Evolutionary conservation across 2,888 invertebrate species (phyloP), one percentile per base, ranked within the genome.

Genomic region (Cheilosia impressa): DNA sequence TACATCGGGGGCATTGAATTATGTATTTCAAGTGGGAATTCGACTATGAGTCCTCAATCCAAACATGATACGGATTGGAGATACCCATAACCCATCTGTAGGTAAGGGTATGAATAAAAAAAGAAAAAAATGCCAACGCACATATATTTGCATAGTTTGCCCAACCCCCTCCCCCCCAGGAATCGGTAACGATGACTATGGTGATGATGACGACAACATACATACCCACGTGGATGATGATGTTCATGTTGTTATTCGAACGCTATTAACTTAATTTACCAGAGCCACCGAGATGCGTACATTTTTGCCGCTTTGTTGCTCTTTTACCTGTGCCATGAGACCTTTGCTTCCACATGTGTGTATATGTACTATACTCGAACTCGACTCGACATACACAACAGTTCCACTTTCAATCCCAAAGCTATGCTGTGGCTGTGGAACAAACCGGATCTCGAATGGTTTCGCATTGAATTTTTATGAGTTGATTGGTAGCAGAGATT

Each of bases 381-480:
- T 24, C 27, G 27, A 34, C 43, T 41, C 50, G 62, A 22, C 58
- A 45, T 31, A 58, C 17, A 82, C 45, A 77, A 71, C 45, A 82
- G 77, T 77, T 60, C 45, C 77, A 77, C 77, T 82, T 66, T 53
- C 60, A 72, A 50, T 72, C 52, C 43, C 68, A 83, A 68, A 68
- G 38, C 69, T 57, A 55, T 78, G 62, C 57, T 66, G 66, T 63
- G 79, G 43, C 50, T 47, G 58, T 63, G 79, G 71, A 69, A 84
- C 69, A 55, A 69, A 84, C 84, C 75, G 75, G 75, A 84, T 75
- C 79, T 73, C 69, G 69, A 69, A 69, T 79, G 79, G 65, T 68
- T 84, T 84, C 75, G 58, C 69, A 84, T 84, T 63, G 79, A 79
- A 84, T 84, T 84, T 84, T 84, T 80, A 84, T 79, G 79, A 79